A percentile compares a stretch with the other conserved stretches of the same genome.
Evolutionary conservation across 2,797 vertebrate genomes (phyloP).

Genomic region (Mormyrus proboscirostris): DNA sequence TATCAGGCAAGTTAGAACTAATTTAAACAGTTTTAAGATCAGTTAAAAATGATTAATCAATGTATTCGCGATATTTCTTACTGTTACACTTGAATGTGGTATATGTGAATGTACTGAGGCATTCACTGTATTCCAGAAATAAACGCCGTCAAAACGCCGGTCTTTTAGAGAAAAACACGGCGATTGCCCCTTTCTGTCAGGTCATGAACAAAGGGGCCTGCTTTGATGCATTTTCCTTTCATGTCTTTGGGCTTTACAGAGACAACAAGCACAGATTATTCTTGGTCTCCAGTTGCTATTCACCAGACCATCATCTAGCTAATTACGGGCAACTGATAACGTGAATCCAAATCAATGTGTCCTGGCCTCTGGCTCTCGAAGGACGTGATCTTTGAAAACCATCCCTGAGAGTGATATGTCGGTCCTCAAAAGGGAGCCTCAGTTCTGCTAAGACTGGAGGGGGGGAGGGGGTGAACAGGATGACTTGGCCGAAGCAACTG

Average conservation of each 20-base stretch:
- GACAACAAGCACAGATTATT: slow-evolving; percentile 47
- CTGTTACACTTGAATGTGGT: neutral
- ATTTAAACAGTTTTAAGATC: neutral
- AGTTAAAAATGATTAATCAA: neutral
- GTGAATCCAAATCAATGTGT: slow-evolving; percentile 51
- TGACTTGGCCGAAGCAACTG: slow-evolving; percentile 50
- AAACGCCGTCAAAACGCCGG: neutral
- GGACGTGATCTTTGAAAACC: slow-evolving; percentile 44
- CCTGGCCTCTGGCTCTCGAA: slow-evolving; percentile 32
- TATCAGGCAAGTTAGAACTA: neutral
- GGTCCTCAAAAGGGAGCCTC: neutral
- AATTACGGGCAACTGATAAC: slow-evolving; percentile 61
- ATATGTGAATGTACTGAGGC: neutral
- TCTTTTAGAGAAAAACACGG: neutral
- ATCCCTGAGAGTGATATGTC: slow-evolving; percentile 26
- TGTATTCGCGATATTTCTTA: neutral
- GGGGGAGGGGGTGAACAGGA: slow-evolving; percentile 45
- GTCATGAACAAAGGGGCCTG: neutral
- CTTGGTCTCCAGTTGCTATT: slow-evolving; percentile 53
- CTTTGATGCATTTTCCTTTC: neutral
- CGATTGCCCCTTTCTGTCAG: neutral
- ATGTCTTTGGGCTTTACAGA: neutral
- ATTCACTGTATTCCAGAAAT: neutral
- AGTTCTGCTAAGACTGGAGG: slow-evolving; percentile 64
- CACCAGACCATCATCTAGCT: slow-evolving; percentile 67